These are phyloP conservation scores for Sinocyclocheilus grahami DNA, from an alignment of 2,113 vertebrate species.

Conservation along the genomic window DNA sequence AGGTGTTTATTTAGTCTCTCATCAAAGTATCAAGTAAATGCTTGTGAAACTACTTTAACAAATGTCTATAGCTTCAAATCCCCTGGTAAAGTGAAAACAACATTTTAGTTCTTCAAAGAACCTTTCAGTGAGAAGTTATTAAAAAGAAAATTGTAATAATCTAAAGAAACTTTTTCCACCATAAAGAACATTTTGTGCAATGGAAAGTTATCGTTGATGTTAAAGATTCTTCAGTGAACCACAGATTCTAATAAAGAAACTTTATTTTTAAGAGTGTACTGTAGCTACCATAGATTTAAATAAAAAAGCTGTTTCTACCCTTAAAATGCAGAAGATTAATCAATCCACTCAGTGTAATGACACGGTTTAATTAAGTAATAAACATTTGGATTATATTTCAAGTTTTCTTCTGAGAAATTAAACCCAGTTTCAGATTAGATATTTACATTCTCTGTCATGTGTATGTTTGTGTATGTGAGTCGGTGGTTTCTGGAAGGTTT, in stretches of 20 bases:
- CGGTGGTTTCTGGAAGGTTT: background rate
- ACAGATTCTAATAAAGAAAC: background rate
- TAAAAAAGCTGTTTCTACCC: background rate
- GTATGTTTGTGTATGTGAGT: constrained; percentile 1
- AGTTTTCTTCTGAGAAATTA: background rate
- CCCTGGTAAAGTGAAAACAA: too few species aligned
- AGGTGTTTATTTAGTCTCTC: background rate
- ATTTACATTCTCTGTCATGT: background rate
- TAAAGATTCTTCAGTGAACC: background rate
- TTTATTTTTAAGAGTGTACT: background rate
- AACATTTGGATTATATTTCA: background rate
- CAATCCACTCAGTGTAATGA: background rate
- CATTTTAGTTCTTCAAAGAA: background rate
- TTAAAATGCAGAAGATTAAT: background rate
- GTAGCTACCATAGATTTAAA: background rate
- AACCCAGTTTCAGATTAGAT: background rate
- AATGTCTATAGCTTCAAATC: background rate
- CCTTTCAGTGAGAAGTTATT: background rate
- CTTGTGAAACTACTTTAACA: background rate
- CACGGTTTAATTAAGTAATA: background rate
- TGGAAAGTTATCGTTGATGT: background rate
- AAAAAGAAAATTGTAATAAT: background rate
- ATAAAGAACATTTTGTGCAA: background rate
- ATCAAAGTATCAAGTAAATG: background rate
- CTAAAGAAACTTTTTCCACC: background rate